Evolutionary conservation across 2,113 vertebrate species (phyloP), one percentile per base, ranked within the genome.

Genomic region (Progne subis): DNA sequence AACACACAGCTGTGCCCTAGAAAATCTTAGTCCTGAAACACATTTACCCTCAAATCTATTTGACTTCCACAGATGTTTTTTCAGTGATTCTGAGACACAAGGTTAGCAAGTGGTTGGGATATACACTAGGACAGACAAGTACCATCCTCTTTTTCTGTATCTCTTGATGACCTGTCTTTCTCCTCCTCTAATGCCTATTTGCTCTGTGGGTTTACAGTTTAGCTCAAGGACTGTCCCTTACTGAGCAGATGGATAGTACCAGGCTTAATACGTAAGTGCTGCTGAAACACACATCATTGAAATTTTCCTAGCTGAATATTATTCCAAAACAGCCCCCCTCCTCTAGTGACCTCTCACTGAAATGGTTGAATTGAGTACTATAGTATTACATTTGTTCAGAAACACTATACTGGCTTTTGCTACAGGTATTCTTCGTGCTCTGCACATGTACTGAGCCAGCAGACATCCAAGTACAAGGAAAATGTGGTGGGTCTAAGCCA

Each of bases 401-500:
- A 87, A 84, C 63, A 91, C 29, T 79, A 10, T 9, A 29, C 18
- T 50, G 25, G 7, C 11, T 90, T 94, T 92, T 94, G 29, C 37
- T 43, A 70, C 32, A 39, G n/a, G 37, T 67, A 53, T 21, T 74
- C 70, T 61, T 34, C 69, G 43, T 76, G 23, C 31, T 76, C 59
- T 63, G 26, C 59, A 69, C 20, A 12, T 10, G 7, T 17, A 91
- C 61, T 57, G 49, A 94, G 43, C 44, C 46, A 94, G 49, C 17
- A 82, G 49, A 90, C 21, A 53, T 72, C 50, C 71, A 85, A 80
- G 53, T 55, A n/a, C 39, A 44, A 77, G 55, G 59, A 90, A 94
- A 90, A 76, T 4, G 55, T 5, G 41, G 81, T 95, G 81, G 83
- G 84, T 95, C 91, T 91, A 63, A 85, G 78, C 41, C 81, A 92